Evolutionary conservation across 2,888 invertebrate species (phyloP).

Genomic region (Bellardia bayeri): DNA sequence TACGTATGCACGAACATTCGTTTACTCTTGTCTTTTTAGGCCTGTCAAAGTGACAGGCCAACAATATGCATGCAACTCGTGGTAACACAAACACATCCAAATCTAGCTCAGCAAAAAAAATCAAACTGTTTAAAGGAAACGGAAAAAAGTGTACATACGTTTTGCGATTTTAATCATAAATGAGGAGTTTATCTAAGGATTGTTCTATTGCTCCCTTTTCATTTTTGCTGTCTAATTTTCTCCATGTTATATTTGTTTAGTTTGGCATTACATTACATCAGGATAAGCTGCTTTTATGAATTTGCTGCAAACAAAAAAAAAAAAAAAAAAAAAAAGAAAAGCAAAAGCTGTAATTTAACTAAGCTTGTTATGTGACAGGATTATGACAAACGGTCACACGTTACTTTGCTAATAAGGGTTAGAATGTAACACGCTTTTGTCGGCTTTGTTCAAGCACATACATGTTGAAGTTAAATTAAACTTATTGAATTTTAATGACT

Average conservation of each 20-base stretch:
- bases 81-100: constrained; percentile 31
- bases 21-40: constrained; percentile 3
- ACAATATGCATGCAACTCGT: constrained; percentile 63
- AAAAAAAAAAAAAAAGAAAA: constrained; percentile 32
- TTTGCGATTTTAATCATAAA: constrained; percentile 80
- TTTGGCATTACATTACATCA: constrained; percentile 80
- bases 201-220: constrained; percentile 16
- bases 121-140: not conserved
- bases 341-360: constrained; percentile 46
- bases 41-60: constrained; percentile 66
- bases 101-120: not conserved
- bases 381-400: constrained; percentile 74
- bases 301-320: constrained; percentile 74
- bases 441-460: constrained; percentile 73
- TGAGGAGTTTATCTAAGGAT: constrained; percentile 54
- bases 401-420: constrained; percentile 74
- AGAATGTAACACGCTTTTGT: constrained; percentile 46
- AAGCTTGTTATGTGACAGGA: constrained; percentile 78
- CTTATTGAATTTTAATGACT: constrained; percentile 63
- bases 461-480: constrained; percentile 64
- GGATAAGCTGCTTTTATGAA: constrained; percentile 81
- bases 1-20: not conserved
- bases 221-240: not conserved
- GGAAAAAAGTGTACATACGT: constrained; percentile 77
- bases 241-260: constrained; percentile 73